Evolutionary conservation across 2,113 vertebrate genomes (phyloP).

Genomic region (Tricholaema leucomelas): DNA sequence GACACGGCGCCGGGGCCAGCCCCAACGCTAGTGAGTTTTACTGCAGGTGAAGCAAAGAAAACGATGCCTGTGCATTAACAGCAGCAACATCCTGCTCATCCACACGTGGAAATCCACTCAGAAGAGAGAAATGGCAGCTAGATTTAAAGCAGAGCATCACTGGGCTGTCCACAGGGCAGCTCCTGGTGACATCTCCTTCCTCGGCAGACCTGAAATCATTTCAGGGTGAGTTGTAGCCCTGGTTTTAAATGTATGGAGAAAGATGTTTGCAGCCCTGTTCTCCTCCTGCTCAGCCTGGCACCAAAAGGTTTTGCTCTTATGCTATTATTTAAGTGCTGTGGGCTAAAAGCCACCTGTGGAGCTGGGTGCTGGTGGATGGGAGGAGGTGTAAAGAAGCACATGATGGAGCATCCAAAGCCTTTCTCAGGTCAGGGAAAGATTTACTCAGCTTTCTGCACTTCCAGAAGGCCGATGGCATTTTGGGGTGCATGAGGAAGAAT

Average conservation of each 20-base stretch:
- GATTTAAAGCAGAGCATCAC: background rate
- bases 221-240: background rate
- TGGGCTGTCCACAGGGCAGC: background rate
- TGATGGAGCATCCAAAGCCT: background rate
- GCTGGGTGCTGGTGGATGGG: background rate
- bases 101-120: constrained; percentile 31
- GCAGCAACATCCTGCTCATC: constrained; percentile 18
- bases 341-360: background rate
- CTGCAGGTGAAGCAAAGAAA: background rate
- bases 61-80: background rate
- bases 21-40: accelerated
- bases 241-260: background rate
- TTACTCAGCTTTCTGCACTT: too few relatives aligned
- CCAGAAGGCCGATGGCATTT: too few relatives aligned
- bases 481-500: too few relatives aligned
- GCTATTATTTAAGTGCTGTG: background rate
- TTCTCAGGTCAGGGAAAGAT: background rate
- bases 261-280: accelerated
- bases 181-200: background rate
- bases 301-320: background rate
- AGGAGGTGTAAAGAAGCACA: background rate
- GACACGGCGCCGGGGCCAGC: background rate
- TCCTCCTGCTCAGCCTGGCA: background rate
- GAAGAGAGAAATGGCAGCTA: background rate
- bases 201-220: background rate